phyloP scores from a whole-genome alignment of 2,888 invertebrate genomes.

The Terebella lapidaria region DNA sequence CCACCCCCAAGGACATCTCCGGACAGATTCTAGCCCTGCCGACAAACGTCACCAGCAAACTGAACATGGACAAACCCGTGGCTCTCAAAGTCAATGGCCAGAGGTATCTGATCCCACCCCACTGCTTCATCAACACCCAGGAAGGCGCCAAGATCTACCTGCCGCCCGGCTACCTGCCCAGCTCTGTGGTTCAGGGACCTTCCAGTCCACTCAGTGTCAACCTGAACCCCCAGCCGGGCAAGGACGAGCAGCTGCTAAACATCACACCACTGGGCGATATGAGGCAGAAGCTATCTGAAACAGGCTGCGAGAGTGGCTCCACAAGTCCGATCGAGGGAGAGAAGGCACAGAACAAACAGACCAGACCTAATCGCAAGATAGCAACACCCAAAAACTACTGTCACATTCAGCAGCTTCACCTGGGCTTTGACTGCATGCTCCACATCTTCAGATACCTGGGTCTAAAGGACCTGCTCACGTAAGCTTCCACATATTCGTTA shows the following conservation, averaged over 20 bases:
- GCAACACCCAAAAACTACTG: no score
- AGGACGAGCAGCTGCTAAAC: neutral
- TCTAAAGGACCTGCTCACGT: conserved; percentile 36
- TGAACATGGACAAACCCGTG: conserved; percentile 36
- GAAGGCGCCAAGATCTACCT: conserved; percentile 39
- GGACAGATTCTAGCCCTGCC: conserved; percentile 42
- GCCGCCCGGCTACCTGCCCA: conserved; percentile 39
- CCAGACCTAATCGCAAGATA: no score
- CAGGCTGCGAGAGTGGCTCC: neutral
- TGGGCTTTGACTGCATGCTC: conserved; percentile 39
- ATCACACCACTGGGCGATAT: no score
- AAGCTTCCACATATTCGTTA: no score
- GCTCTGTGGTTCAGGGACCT: neutral
- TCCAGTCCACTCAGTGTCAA: neutral
- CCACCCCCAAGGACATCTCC: conserved; percentile 4
- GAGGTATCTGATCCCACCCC: conserved; percentile 39
- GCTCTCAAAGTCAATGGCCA: conserved; percentile 39
- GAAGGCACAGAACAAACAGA: no score
- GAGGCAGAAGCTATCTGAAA: neutral
- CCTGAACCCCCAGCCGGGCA: neutral
- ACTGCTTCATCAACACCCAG: conserved; percentile 34
- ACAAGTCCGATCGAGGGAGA: no score
- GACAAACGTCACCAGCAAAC: conserved; percentile 30
- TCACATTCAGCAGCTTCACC: conserved; percentile 32
- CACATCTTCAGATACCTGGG: conserved; percentile 35